A percentile compares a stretch with the other conserved stretches of the same genome.
Evolutionary conservation across 2,113 vertebrate genomes (phyloP).

Genomic region (Callithrix jacchus): DNA sequence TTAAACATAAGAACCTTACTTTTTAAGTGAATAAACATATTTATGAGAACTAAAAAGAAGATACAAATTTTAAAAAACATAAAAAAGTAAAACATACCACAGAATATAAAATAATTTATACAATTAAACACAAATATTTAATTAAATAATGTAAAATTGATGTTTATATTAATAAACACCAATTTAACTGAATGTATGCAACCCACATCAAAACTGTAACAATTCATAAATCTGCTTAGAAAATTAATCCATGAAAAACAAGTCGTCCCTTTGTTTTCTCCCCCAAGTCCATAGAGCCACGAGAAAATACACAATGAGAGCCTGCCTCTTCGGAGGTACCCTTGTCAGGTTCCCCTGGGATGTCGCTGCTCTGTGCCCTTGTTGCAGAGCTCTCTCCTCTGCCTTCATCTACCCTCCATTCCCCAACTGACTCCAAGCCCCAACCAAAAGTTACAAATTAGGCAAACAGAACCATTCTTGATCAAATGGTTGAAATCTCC

Average conservation of each 20-base stretch:
- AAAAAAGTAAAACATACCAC: background rate
- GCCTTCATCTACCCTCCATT: background rate
- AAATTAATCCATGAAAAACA: background rate
- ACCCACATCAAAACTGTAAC: background rate
- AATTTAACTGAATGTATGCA: background rate
- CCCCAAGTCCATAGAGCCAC: background rate
- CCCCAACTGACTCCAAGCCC: background rate
- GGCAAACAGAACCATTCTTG: background rate
- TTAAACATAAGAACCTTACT: background rate
- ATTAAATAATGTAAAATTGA: background rate
- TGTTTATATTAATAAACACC: background rate
- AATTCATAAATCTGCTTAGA: background rate
- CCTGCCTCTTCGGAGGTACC: background rate
- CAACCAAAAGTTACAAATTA: background rate
- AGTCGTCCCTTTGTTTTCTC: background rate
- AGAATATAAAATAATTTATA: background rate
- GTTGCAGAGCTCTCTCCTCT: background rate
- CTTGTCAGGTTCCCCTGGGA: background rate
- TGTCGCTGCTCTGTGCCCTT: background rate
- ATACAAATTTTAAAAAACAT: background rate
- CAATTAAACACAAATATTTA: background rate
- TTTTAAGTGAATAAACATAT: background rate
- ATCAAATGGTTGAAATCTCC: slow-evolving; percentile 38
- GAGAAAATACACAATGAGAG: background rate
- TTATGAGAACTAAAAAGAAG: background rate